phyloP scores from a whole-genome alignment of 2,113 vertebrate species.

The Monarcha castaneiventris region DNA sequence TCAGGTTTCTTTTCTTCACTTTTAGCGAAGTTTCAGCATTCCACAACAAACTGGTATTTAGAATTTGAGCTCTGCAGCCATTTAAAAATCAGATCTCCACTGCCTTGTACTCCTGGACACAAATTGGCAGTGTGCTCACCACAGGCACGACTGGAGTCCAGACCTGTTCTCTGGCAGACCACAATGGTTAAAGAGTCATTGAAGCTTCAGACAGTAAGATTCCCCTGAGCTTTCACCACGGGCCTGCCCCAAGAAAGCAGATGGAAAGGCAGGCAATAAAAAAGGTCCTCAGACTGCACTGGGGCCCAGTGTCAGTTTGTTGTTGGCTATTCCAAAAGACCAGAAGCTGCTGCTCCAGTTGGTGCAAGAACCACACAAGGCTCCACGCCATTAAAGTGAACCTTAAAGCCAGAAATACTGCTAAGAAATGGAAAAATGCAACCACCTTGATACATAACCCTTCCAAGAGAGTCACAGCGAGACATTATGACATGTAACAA shows the following conservation, averaged over 20 bases:
- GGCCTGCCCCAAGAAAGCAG: not conserved
- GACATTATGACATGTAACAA: fast-evolving
- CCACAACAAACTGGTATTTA: not conserved
- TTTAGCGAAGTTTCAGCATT: not conserved
- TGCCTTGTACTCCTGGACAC: not conserved
- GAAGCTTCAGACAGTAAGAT: not conserved
- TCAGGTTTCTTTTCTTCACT: not conserved
- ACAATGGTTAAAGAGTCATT: not conserved
- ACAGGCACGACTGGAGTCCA: not conserved
- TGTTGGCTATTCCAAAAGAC: not conserved
- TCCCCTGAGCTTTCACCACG: not conserved
- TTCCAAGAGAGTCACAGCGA: not conserved
- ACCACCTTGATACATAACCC: not conserved
- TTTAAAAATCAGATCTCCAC: not conserved
- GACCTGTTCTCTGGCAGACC: not conserved
- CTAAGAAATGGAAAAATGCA: not conserved
- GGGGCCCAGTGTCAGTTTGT: not conserved
- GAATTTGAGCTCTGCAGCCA: not conserved
- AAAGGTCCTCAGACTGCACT: not conserved
- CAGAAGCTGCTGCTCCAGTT: not conserved
- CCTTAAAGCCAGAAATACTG: not conserved
- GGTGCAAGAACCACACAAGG: not conserved
- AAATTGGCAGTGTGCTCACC: not conserved
- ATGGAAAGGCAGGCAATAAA: not conserved
- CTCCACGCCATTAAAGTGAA: not conserved